Evolutionary conservation across 2,113 vertebrate species (phyloP).

Genomic region (Propithecus coquereli): DNA sequence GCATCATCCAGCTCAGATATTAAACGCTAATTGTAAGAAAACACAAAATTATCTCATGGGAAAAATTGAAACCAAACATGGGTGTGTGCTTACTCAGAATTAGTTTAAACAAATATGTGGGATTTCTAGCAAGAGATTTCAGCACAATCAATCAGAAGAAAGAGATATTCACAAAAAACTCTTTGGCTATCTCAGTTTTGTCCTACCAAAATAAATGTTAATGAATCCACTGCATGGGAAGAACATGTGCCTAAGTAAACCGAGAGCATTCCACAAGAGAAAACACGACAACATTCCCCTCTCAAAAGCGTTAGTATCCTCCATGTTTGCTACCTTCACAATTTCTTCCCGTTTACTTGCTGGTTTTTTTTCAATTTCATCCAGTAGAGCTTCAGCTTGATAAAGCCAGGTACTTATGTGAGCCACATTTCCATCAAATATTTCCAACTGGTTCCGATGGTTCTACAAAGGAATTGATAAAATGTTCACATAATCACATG

Average conservation of each 20-base stretch:
- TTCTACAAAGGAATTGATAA: conserved; percentile 81
- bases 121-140: not conserved
- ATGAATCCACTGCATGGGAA: not conserved
- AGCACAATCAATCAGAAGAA: not conserved
- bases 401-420: conserved; percentile 99
- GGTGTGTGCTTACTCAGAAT: not conserved
- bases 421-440: conserved; percentile 96
- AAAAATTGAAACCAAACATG: conserved; percentile 8
- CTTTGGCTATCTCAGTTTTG: not conserved
- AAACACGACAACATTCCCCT: not conserved
- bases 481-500: not conserved
- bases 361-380: conserved; percentile 93
- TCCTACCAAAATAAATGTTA: not conserved
- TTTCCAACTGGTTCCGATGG: conserved; percentile 95
- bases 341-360: conserved; percentile 88
- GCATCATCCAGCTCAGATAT: conserved; percentile 91
- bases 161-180: not conserved
- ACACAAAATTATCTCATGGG: not conserved
- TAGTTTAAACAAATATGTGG: not conserved
- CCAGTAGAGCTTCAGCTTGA: conserved; percentile 95
- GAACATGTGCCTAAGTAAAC: not conserved
- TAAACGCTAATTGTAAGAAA: conserved; percentile 84
- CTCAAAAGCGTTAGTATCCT: not conserved
- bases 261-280: not conserved
- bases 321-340: conserved; percentile 85